These are phyloP conservation scores for Aquatica leii DNA, from an alignment of 2,888 invertebrate genomes.

Conservation along the genomic window DNA sequence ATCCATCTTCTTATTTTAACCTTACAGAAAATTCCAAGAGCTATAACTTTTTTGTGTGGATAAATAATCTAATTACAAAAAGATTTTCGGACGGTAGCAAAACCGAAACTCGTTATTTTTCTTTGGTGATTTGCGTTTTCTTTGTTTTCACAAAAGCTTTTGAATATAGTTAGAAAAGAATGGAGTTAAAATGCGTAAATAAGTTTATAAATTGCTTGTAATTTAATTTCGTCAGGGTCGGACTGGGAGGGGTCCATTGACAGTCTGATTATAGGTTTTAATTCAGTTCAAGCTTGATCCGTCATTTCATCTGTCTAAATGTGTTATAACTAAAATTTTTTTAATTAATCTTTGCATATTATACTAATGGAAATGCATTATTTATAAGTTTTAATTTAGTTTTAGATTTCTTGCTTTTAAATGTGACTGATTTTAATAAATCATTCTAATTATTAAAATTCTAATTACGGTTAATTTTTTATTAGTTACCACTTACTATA, in stretches of 20 bases:
- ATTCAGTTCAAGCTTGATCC: constrained; percentile 45
- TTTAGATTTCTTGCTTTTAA: constrained; percentile 1
- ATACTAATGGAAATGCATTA: constrained; percentile 9
- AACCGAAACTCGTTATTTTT: not conserved
- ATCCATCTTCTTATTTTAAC: too few species aligned
- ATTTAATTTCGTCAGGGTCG: constrained; percentile 62
- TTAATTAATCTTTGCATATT: constrained; percentile 45
- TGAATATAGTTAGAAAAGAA: not conserved
- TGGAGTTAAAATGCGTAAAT: constrained; percentile 47
- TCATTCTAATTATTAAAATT: not conserved
- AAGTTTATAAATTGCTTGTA: constrained; percentile 56
- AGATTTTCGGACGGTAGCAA: constrained; percentile 55
- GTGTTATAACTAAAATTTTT: constrained; percentile 50
- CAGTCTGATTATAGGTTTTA: constrained; percentile 61
- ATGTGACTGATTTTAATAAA: constrained; percentile 5
- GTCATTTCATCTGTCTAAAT: constrained; percentile 49
- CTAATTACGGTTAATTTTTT: not conserved
- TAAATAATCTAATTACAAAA: constrained; percentile 58
- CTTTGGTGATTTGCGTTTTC: not conserved
- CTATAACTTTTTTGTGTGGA: too few species aligned
- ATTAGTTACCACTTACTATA: constrained; percentile 1
- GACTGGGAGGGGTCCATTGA: constrained; percentile 60
- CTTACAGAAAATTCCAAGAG: too few species aligned
- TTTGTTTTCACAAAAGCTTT: not conserved
- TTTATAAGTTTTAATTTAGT: constrained; percentile 12